A percentile compares a stretch with the other conserved stretches of the same genome.
phyloP scores from a whole-genome alignment of 2,113 vertebrate genomes.

The Columba janthina region DNA sequence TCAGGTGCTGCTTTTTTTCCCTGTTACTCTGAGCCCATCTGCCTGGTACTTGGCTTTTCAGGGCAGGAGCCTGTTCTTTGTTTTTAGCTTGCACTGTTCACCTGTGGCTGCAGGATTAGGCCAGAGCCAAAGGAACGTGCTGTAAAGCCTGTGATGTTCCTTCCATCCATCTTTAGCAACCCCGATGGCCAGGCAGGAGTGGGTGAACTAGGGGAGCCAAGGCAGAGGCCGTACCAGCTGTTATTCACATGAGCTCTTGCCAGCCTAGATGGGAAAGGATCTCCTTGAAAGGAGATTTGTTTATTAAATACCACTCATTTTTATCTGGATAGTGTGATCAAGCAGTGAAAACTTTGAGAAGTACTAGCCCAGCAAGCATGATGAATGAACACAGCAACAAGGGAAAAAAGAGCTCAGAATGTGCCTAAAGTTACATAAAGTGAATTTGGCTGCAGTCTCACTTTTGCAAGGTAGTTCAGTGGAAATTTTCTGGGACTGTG shows the following conservation, averaged over 20 bases:
- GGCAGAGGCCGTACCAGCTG: not conserved
- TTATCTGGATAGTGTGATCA: not conserved
- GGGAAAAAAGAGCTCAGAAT: not conserved
- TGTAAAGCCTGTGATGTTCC: not conserved
- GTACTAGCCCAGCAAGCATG: not conserved
- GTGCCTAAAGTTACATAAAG: not conserved
- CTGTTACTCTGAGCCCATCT: not conserved
- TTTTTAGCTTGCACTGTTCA: not conserved
- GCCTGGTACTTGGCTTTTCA: not conserved
- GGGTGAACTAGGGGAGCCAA: not conserved
- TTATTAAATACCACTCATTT: not conserved
- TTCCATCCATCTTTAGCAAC: not conserved
- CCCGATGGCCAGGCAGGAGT: fast-evolving
- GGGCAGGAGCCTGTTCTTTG: not conserved
- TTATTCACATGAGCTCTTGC: not conserved
- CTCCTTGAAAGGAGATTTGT: not conserved
- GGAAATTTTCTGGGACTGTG: not conserved
- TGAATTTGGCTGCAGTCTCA: not conserved
- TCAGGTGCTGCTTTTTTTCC: not conserved
- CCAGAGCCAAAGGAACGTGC: not conserved
- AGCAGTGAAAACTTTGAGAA: not conserved
- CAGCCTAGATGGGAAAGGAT: not conserved
- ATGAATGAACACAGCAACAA: not conserved
- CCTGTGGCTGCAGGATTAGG: not conserved
- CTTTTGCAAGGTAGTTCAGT: not conserved